phyloP scores from a whole-genome alignment of 2,888 invertebrate genomes.

The Cerastis leucographa region DNA sequence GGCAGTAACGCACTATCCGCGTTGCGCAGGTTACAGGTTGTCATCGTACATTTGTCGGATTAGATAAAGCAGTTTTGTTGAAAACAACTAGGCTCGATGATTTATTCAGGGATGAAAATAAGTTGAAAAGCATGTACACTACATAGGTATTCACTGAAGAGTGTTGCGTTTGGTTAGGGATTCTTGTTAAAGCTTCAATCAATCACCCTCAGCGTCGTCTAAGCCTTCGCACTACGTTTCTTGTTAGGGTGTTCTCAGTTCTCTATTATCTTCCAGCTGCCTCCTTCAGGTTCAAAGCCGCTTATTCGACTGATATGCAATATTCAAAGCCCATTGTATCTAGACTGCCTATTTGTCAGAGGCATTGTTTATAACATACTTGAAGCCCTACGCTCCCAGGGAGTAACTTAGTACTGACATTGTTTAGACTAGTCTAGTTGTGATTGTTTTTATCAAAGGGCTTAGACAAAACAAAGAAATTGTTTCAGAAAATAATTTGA shows the following conservation, averaged over 20 bases:
- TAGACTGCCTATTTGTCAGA: slow-evolving; percentile 24
- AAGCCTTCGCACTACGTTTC: slow-evolving; percentile 13
- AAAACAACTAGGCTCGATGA: slow-evolving; percentile 22
- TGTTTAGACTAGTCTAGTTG: not conserved
- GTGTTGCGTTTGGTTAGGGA: slow-evolving; percentile 16
- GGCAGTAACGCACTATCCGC: slow-evolving; percentile 53
- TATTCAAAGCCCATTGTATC: slow-evolving; percentile 43
- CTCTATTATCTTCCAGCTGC: slow-evolving; percentile 36
- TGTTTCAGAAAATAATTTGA: not conserved
- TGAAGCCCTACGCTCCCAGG: not conserved
- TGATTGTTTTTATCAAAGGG: not conserved
- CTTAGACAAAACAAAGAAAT: not conserved
- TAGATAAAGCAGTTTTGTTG: slow-evolving; percentile 47
- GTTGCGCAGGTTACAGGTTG: slow-evolving; percentile 72
- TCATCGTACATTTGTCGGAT: slow-evolving; percentile 68
- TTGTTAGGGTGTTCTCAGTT: slow-evolving; percentile 22
- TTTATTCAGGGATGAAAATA: slow-evolving; percentile 6
- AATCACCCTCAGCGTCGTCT: slow-evolving; percentile 24
- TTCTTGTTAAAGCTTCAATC: slow-evolving; percentile 31
- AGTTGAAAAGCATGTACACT: slow-evolving; percentile 1
- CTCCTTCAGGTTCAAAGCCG: slow-evolving; percentile 42
- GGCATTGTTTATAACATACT: slow-evolving; percentile 10
- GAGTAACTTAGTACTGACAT: not conserved
- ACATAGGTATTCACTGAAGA: slow-evolving; percentile 1
- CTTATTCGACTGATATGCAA: slow-evolving; percentile 36